Evolutionary conservation across 1,140 invertebrate species (phyloP).

Genomic region (Aleiodes sp.): DNA sequence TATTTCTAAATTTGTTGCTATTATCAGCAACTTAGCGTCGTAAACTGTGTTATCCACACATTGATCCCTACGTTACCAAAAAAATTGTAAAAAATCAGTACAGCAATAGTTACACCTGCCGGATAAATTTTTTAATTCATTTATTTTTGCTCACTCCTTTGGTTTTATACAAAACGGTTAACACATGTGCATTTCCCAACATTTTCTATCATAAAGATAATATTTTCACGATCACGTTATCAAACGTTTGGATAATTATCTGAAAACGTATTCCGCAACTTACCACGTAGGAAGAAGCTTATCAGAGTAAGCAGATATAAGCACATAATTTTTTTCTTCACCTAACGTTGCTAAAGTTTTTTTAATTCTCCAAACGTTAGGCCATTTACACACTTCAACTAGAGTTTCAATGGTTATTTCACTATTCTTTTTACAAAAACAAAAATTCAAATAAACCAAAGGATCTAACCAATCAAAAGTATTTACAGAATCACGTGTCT

Average conservation of each 20-base stretch:
- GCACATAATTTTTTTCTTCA: not conserved
- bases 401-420: not conserved
- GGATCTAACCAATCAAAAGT: conserved; percentile 11
- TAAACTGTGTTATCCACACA: no score
- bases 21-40: no score
- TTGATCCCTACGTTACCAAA: no score
- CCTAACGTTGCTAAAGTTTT: not conserved
- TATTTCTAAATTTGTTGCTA: no score
- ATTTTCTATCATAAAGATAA: no score
- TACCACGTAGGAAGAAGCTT: not conserved
- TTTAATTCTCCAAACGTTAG: conserved; percentile 1
- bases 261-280: no score
- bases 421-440: conserved; percentile 19
- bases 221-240: not conserved
- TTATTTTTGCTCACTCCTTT: no score
- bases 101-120: no score
- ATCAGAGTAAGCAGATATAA: conserved; percentile 12
- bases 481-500: conserved; percentile 25
- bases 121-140: no score
- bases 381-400: not conserved
- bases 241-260: conserved; percentile 13
- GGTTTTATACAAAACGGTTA: no score
- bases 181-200: no score
- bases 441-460: not conserved
- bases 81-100: no score